phyloP scores from a whole-genome alignment of 2,113 vertebrate genomes.

The Phylloscopus trochilus region DNA sequence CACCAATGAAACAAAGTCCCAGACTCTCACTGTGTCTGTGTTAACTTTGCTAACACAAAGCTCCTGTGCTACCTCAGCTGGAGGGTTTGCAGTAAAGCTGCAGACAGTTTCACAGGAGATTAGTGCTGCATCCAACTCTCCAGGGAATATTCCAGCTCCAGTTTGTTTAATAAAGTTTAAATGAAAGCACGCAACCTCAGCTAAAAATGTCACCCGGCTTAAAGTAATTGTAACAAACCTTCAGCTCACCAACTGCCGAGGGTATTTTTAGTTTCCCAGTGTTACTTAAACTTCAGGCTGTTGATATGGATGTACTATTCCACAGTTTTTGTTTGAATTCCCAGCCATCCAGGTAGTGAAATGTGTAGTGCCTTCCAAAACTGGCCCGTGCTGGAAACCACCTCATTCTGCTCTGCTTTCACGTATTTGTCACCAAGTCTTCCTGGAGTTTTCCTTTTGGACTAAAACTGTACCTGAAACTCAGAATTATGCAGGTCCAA shows the following conservation, averaged over 20 bases:
- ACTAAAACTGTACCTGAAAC: neutral
- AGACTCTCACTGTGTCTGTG: neutral
- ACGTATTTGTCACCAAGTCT: neutral
- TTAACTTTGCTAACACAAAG: neutral
- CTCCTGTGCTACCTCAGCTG: neutral
- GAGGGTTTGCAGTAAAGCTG: neutral
- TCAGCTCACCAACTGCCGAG: neutral
- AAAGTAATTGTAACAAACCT: neutral
- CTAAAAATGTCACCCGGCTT: conserved; percentile 21
- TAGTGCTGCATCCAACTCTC: conserved; percentile 1
- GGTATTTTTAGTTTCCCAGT: neutral
- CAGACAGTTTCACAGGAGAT: neutral
- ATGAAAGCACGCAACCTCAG: conserved; percentile 33
- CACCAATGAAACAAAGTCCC: neutral
- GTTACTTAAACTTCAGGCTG: conserved; percentile 13
- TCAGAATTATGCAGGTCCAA: neutral
- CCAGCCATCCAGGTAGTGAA: neutral
- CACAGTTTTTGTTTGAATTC: neutral
- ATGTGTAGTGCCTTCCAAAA: neutral
- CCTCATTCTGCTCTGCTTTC: neutral
- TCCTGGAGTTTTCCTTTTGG: neutral
- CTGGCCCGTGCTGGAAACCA: neutral
- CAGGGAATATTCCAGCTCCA: neutral
- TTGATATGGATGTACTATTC: neutral
- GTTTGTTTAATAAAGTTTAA: conserved; percentile 61